A percentile compares a stretch with the other conserved stretches of the same genome.
Evolutionary conservation across 2,888 invertebrate genomes (phyloP).

Genomic region (Machimus rusticus): DNA sequence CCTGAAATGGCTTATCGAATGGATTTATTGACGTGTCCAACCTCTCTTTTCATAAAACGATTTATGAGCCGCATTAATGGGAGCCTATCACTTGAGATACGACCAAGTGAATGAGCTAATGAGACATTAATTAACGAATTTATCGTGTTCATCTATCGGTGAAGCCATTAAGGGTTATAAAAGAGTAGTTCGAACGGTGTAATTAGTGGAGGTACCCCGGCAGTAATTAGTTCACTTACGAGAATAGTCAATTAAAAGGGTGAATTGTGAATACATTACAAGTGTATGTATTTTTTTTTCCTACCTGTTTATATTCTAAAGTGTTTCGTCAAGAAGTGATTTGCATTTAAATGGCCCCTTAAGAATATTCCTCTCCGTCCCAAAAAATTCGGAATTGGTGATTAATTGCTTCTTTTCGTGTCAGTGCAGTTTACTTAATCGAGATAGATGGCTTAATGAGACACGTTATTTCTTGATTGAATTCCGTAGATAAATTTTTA

Average conservation of each 20-base stretch:
- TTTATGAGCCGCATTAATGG: conserved; percentile 35
- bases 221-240: conserved; percentile 9
- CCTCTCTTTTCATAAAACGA: conserved; percentile 34
- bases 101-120: conserved; percentile 36
- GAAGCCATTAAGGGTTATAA: conserved; percentile 18
- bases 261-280: background rate
- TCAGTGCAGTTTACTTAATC: background rate
- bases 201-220: conserved; percentile 3
- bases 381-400: background rate
- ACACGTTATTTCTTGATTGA: background rate
- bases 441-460: background rate
- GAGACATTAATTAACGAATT: conserved; percentile 38
- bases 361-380: background rate
- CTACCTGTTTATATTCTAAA: background rate
- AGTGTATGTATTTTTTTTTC: background rate
- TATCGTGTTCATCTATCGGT: conserved; percentile 36
- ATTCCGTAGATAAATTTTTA: background rate
- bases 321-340: background rate
- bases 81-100: conserved; percentile 37
- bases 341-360: background rate
- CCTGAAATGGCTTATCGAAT: conserved; percentile 16
- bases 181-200: conserved; percentile 2
- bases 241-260: background rate
- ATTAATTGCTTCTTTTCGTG: background rate
- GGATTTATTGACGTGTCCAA: conserved; percentile 36